Percentiles rank a stretch among this genome's conserved stretches.
Evolutionary conservation across 2,888 invertebrate species (phyloP).

Genomic region (Chloroclystis v-ata): DNA sequence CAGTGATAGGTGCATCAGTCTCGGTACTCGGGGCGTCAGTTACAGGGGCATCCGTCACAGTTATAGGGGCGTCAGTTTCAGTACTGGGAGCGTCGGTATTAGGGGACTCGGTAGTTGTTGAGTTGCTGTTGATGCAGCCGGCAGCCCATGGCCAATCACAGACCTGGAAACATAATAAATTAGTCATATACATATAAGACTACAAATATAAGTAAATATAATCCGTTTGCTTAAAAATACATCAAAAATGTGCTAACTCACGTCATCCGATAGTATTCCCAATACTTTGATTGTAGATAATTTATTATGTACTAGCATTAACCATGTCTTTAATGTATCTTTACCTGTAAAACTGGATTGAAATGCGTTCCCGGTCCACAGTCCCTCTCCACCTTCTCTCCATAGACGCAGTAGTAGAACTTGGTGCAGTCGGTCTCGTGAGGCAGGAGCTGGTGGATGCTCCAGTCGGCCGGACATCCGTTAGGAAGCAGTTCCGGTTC

Average conservation of each 20-base stretch:
- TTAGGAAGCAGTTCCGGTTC: slow-evolving; percentile 9
- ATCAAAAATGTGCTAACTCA: too few relatives aligned
- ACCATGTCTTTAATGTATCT: too few relatives aligned
- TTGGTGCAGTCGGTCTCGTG: slow-evolving; percentile 38
- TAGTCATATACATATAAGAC: too few relatives aligned
- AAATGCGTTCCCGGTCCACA: slow-evolving; percentile 34
- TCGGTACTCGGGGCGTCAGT: background rate
- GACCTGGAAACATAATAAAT: background rate
- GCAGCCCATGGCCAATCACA: background rate
- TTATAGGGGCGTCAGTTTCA: too few relatives aligned
- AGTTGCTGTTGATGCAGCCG: background rate
- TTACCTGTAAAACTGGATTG: slow-evolving; percentile 33
- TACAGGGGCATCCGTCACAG: too few relatives aligned
- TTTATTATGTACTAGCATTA: too few relatives aligned
- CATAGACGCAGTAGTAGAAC: slow-evolving; percentile 44
- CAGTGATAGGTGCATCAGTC: background rate
- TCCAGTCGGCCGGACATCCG: slow-evolving; percentile 28
- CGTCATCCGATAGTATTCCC: too few relatives aligned
- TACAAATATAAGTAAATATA: too few relatives aligned
- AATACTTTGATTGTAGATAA: too few relatives aligned
- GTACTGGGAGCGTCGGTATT: background rate
- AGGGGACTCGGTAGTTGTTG: slow-evolving; percentile 7
- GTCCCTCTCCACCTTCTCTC: slow-evolving; percentile 31
- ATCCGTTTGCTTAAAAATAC: too few relatives aligned
- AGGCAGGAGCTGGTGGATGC: slow-evolving; percentile 36